Conservation (phyloP, 2,888 invertebrate genomes). For the Tuberolachnus salignus region DNA sequence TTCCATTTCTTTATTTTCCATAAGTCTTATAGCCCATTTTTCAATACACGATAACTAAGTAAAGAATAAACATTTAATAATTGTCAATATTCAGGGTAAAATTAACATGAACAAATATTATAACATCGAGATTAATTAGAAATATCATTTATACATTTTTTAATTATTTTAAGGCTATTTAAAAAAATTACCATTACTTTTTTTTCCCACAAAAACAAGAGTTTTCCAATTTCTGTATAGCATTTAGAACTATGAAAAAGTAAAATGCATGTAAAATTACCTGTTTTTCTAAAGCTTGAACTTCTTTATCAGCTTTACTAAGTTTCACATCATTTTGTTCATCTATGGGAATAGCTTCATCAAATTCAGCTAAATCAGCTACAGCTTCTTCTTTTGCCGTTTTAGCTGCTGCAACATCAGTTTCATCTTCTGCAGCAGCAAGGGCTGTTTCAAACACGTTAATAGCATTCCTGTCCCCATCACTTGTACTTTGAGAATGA, state of each 20-base stretch:
- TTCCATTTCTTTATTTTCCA: conserved; percentile 82
- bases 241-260: neutral
- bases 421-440: conserved; percentile 92
- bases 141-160: no score
- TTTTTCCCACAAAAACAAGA: no score
- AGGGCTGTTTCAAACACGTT: conserved; percentile 77
- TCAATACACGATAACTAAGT: conserved; percentile 89
- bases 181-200: no score
- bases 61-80: conserved; percentile 57
- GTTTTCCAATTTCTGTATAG: no score
- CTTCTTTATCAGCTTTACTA: conserved; percentile 76
- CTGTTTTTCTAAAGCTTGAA: conserved; percentile 75
- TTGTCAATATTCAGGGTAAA: neutral
- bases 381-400: conserved; percentile 88
- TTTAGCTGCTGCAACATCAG: conserved; percentile 88
- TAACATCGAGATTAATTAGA: no score
- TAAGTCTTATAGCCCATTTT: conserved; percentile 90
- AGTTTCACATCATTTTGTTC: conserved; percentile 67
- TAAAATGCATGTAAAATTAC: conserved; percentile 63
- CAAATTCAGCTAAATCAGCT: conserved; percentile 91
- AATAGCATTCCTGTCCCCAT: conserved; percentile 42
- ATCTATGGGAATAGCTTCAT: conserved; percentile 89
- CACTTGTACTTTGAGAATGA: conserved; percentile 31
- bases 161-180: no score
- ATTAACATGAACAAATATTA: no score